A percentile compares a stretch with the other conserved stretches of the same genome.
phyloP scores from a whole-genome alignment of 2,797 vertebrate species.

The Melanotaenia boesemani region DNA sequence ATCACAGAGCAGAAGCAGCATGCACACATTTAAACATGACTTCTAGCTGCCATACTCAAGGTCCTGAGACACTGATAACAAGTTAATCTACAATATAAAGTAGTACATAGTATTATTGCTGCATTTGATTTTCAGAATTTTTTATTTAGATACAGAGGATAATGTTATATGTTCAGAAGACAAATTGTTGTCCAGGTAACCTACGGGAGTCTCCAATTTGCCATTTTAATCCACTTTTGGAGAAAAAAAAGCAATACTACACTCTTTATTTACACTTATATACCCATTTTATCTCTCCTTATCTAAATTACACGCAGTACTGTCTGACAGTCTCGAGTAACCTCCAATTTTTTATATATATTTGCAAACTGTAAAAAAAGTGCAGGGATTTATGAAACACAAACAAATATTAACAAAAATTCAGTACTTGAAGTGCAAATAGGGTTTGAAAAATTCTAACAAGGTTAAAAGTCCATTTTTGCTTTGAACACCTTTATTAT shows the following conservation, averaged over 20 bases:
- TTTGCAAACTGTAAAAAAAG: not conserved
- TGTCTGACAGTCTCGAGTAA: not conserved
- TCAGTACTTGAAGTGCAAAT: too few relatives aligned
- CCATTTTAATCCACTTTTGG: not conserved
- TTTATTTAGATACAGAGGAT: too few relatives aligned
- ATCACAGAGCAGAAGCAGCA: not conserved
- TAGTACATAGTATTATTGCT: too few relatives aligned
- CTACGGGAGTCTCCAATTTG: not conserved
- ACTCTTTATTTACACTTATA: not conserved
- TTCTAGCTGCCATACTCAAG: constrained; percentile 19
- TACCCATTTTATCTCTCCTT: not conserved
- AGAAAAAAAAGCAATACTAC: too few relatives aligned
- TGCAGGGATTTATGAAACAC: too few relatives aligned
- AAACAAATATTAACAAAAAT: too few relatives aligned
- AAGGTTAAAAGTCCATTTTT: too few relatives aligned
- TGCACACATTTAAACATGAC: not conserved
- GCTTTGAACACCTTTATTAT: too few relatives aligned
- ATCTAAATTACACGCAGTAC: not conserved
- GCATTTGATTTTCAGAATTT: not conserved
- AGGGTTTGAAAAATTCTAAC: too few relatives aligned
- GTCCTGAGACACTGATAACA: not conserved
- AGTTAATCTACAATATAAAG: not conserved
- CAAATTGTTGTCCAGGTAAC: too few relatives aligned
- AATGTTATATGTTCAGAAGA: too few relatives aligned
- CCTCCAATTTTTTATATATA: not conserved